Evolutionary conservation across 92 coral and sea anemone species (phyloP).

Genomic region (Anthopleura xanthogrammica): DNA sequence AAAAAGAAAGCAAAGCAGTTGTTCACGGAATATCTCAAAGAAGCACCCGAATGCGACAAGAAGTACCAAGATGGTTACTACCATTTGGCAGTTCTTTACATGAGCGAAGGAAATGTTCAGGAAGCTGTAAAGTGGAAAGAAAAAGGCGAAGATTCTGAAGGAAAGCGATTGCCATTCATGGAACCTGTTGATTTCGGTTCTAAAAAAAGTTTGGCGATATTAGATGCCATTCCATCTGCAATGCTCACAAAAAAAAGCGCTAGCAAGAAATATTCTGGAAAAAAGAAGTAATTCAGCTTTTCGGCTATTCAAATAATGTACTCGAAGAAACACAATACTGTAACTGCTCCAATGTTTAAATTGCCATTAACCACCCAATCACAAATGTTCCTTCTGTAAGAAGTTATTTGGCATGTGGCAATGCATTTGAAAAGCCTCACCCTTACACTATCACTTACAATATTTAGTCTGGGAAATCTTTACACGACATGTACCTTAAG

Average conservation of each 20-base stretch:
- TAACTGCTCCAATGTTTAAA: too few species aligned
- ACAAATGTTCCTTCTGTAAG: too few species aligned
- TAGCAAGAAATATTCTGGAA: too few species aligned
- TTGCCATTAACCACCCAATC: too few species aligned
- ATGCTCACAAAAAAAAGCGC: not conserved
- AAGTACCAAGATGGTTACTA: constrained; percentile 63
- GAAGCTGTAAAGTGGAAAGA: constrained; percentile 46
- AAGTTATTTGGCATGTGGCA: too few species aligned
- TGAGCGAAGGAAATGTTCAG: not conserved
- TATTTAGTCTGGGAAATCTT: too few species aligned
- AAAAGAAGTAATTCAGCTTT: not conserved
- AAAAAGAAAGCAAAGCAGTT: constrained; percentile 28
- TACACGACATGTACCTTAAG: too few species aligned
- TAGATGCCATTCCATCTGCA: not conserved
- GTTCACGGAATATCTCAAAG: constrained; percentile 46
- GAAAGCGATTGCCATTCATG: constrained; percentile 62
- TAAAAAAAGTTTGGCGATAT: not conserved
- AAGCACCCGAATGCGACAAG: constrained; percentile 70
- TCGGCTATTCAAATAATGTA: too few species aligned
- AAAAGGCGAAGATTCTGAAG: constrained; percentile 75
- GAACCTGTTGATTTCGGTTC: not conserved
- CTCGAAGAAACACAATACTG: too few species aligned
- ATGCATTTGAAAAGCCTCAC: too few species aligned
- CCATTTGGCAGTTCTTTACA: constrained; percentile 50
- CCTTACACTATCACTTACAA: too few species aligned